Conservation (phyloP, 2,113 vertebrate species). For the Ranitomeya imitator region DNA sequence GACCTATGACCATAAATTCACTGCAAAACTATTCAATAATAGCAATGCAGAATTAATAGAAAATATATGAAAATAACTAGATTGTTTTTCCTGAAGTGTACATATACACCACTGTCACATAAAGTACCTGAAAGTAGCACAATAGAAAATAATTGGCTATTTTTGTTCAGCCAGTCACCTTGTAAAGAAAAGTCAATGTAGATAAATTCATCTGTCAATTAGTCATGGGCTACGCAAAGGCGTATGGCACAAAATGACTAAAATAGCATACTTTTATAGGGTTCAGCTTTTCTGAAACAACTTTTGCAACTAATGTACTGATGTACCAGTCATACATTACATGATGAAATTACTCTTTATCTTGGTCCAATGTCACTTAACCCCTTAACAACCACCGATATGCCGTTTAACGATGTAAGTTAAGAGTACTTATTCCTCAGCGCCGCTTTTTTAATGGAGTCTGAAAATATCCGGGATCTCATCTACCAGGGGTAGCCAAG, state of each 20-base stretch:
- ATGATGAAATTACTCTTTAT: neutral
- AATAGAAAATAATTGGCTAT: neutral
- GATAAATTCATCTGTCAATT: neutral
- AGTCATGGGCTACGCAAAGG: neutral
- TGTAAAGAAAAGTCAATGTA: neutral
- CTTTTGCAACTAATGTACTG: neutral
- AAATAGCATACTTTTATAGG: neutral
- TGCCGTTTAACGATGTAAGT: no score
- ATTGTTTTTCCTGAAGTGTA: neutral
- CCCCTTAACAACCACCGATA: no score
- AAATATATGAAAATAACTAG: neutral
- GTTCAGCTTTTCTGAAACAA: neutral
- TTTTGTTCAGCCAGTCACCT: neutral
- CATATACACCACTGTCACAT: neutral
- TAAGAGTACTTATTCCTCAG: no score
- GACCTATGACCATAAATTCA: slow-evolving; percentile 28
- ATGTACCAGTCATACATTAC: neutral
- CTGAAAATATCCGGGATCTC: no score
- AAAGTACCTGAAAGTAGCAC: neutral
- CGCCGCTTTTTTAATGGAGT: no score
- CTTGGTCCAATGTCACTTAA: no score
- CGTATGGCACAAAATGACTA: neutral
- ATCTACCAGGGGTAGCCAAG: no score
- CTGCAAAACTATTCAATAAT: neutral
- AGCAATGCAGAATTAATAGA: slow-evolving; percentile 23